Conservation (phyloP, 2,888 invertebrate species). For the Acanthosepion esculentum region DNA sequence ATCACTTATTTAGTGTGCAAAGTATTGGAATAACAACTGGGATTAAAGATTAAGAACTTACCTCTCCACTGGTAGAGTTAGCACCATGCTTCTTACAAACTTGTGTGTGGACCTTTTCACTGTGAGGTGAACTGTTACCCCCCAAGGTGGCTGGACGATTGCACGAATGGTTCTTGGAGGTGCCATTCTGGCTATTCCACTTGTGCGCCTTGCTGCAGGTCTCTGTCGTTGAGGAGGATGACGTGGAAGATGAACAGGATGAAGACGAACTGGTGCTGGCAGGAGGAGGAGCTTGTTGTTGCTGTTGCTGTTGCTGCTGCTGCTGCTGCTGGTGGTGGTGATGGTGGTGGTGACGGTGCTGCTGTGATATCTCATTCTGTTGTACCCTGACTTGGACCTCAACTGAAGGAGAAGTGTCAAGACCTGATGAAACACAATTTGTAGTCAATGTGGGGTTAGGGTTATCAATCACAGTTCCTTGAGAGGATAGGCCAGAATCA, state of each 20-base stretch:
- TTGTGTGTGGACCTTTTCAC: conserved; percentile 61
- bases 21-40: neutral
- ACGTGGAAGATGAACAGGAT: conserved; percentile 54
- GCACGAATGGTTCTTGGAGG: conserved; percentile 60
- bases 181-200: conserved; percentile 24
- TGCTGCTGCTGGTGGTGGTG: conserved; percentile 49
- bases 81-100: conserved; percentile 62
- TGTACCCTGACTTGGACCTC: conserved; percentile 41
- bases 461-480: conserved; percentile 47
- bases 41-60: neutral
- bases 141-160: conserved; percentile 67
- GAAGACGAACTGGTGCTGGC: conserved; percentile 55
- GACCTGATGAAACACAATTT: conserved; percentile 42
- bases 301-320: conserved; percentile 48
- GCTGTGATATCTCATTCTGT: conserved; percentile 35
- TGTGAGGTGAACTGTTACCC: conserved; percentile 60
- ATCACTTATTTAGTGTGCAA: neutral
- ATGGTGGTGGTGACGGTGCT: conserved; percentile 51
- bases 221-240: conserved; percentile 52
- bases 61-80: conserved; percentile 39
- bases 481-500: conserved; percentile 37
- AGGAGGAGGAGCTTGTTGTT: conserved; percentile 57
- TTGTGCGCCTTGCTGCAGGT: conserved; percentile 44
- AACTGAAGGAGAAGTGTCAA: conserved; percentile 37
- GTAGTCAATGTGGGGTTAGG: conserved; percentile 36